Evolutionary conservation across 1,140 invertebrate species (phyloP), one percentile per base, ranked within the genome.

Genomic region (Drosophila athabasca): DNA sequence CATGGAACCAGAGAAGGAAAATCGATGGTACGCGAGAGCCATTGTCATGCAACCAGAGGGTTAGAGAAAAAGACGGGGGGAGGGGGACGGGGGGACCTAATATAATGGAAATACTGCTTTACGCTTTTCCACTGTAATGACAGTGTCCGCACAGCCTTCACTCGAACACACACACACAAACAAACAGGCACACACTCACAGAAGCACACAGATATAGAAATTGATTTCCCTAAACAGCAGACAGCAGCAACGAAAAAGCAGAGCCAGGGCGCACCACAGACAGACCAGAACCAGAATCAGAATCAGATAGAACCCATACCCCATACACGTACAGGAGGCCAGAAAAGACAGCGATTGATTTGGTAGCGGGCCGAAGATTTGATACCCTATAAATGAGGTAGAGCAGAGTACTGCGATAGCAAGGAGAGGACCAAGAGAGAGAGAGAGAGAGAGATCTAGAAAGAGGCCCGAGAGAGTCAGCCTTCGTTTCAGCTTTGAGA

Each of bases 171-270:
- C 62, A 64, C 46, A 54, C 76, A 51, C 39, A 39, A 7, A 45
- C 52, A 52, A 46, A n/a, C 19, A 65, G 5, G 31, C 22, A 13
- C 35, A 48, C 13, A 72, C 51, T 55, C 15, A 62, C 17, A 19
- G 1, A 19, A 19, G 60, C 51, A 71, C 76, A 84, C 62, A 84
- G 48, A 80, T 58, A 61, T 54, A 50, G 66, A 87, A 85, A 85
- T 85, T 87, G 81, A 85, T 85, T 85, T 85, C 78, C 68, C 69
- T 67, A 85, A 78, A 85, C 71, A 64, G 71, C 61, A 67, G 77
- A 62, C 79, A 57, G 62, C 79, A 57, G 62, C 65, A 66, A 55
- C 64, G 66, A 65, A 53, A 46, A 51, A 53, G 11, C 35, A 76
- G 54, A 57, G 72, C 62, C 3, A 68, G 43, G 62, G 7, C 2